A percentile compares a stretch with the other conserved stretches of the same genome.
phyloP scores from a whole-genome alignment of 1,140 invertebrate species.

The Lithobius niger region DNA sequence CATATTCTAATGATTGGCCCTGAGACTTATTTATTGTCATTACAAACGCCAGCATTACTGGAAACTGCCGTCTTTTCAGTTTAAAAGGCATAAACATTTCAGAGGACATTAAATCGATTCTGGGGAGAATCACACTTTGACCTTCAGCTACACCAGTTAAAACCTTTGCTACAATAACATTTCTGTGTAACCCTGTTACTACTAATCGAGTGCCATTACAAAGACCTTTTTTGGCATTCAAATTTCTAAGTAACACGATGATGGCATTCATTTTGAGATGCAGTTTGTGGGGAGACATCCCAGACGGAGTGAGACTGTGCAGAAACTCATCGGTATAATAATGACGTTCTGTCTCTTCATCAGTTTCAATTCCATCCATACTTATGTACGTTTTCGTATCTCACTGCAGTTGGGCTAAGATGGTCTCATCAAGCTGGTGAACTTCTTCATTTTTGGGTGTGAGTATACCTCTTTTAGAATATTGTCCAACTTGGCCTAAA shows the following conservation, averaged over 20 bases:
- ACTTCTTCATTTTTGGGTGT: too few species aligned
- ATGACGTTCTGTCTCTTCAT: too few species aligned
- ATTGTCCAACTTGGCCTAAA: too few species aligned
- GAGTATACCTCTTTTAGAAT: too few species aligned
- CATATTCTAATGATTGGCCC: slow-evolving; percentile 17
- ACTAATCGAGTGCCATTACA: slow-evolving; percentile 21
- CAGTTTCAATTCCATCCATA: too few species aligned
- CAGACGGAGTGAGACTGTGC: background rate
- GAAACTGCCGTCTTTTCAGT: slow-evolving; percentile 15
- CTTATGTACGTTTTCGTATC: too few species aligned
- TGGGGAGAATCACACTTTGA: slow-evolving; percentile 31
- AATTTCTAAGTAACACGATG: background rate
- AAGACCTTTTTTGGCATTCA: background rate
- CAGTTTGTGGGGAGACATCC: background rate
- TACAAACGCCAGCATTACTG: slow-evolving; percentile 14
- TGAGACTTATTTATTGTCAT: slow-evolving; percentile 21
- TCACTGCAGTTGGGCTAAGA: too few species aligned
- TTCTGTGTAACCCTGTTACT: slow-evolving; percentile 29
- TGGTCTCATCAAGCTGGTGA: too few species aligned
- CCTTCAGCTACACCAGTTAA: slow-evolving; percentile 31
- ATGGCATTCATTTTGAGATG: background rate
- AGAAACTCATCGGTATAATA: too few species aligned
- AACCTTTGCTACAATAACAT: slow-evolving; percentile 31
- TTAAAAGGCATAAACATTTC: slow-evolving; percentile 21
- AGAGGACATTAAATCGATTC: slow-evolving; percentile 30